Evolutionary conservation across 2,797 vertebrate species (phyloP).

Genomic region (Enoplosus armatus): DNA sequence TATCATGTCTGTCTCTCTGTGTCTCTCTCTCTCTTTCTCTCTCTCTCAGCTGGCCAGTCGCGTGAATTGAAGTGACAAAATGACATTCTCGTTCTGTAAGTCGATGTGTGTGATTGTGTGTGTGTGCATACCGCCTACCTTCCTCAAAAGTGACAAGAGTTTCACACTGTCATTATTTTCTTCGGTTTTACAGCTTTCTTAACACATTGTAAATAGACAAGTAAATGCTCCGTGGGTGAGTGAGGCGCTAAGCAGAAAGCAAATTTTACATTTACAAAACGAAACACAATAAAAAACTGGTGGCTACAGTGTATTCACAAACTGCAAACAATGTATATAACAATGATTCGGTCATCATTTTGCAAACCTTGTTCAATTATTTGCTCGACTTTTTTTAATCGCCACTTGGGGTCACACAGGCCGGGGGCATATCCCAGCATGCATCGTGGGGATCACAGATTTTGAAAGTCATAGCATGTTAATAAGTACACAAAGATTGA

Average conservation of each 20-base stretch:
- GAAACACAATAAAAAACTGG: not conserved
- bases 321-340: not conserved
- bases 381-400: not conserved
- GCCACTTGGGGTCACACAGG: not conserved
- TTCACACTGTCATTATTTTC: conserved; percentile 41
- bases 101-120: conserved; percentile 6
- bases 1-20: conserved; percentile 42
- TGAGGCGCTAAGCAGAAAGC: not conserved
- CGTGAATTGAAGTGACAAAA: conserved; percentile 65
- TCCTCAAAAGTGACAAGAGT: conserved; percentile 27
- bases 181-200: conserved; percentile 36
- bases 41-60: conserved; percentile 44
- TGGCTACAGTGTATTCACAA: not conserved
- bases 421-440: not conserved
- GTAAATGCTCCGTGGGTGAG: conserved; percentile 6
- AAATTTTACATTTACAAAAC: not conserved
- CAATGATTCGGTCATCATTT: not conserved
- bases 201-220: conserved; percentile 19
- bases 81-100: conserved; percentile 42
- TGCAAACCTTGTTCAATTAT: not conserved
- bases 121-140: conserved; percentile 14
- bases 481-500: not conserved
- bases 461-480: not conserved
- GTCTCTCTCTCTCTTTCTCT: conserved; percentile 13
- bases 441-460: not conserved